Conservation (phyloP, 1,140 invertebrate species). For the Drosophila equinoxialis region DNA sequence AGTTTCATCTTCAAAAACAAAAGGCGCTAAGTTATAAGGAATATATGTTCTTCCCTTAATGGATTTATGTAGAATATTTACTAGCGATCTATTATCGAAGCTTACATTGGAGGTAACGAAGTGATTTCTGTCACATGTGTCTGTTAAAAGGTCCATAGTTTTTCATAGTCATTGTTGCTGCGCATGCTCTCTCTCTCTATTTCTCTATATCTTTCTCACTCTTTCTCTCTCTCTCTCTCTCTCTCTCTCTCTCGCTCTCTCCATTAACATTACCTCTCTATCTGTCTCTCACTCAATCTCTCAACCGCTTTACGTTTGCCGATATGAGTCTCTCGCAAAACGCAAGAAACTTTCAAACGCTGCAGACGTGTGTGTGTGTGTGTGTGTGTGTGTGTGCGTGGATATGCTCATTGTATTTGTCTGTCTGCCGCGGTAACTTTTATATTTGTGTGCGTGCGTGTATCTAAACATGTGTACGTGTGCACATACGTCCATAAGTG, state of each 20-base stretch:
- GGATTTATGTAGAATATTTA: not conserved
- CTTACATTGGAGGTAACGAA: not conserved
- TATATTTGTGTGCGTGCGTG: conserved; percentile 1
- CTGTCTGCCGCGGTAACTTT: conserved; percentile 3
- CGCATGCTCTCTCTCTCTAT: conserved; percentile 7
- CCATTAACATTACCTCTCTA: not conserved
- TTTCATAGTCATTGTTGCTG: conserved; percentile 1
- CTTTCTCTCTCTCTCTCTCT: conserved; percentile 2
- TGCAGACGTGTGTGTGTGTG: conserved; percentile 33
- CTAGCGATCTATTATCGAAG: not conserved
- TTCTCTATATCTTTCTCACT: not conserved
- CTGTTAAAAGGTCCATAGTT: not conserved
- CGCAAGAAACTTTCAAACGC: conserved; percentile 30
- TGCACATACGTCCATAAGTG: too few species aligned
- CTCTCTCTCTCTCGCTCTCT: not conserved
- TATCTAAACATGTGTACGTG: conserved; percentile 2
- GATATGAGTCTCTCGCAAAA: conserved; percentile 14
- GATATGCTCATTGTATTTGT: conserved; percentile 7
- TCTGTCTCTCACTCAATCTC: not conserved
- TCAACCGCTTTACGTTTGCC: not conserved
- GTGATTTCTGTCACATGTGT: conserved; percentile 3
- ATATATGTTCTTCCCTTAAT: not conserved
- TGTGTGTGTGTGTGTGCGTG: not conserved
- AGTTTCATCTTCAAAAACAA: not conserved
- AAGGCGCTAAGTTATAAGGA: not conserved